A percentile compares a stretch with the other conserved stretches of the same genome.
phyloP scores from a whole-genome alignment of 37 sponge, comb jelly and placozoan genomes.

The Dysidea cf. avara region DNA sequence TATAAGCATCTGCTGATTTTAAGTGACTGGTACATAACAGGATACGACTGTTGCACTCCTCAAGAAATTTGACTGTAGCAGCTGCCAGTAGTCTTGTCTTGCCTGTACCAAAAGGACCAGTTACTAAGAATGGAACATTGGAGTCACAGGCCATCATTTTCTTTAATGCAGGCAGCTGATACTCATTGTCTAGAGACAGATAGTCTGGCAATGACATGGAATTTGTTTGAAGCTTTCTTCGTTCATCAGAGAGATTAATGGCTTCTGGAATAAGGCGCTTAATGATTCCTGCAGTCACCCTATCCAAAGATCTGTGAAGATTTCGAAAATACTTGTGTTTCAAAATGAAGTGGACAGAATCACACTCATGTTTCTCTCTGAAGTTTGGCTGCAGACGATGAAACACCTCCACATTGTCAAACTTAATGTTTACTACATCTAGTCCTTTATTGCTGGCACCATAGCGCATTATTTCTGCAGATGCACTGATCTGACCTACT shows the following conservation, averaged over 20 bases:
- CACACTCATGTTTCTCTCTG: no score
- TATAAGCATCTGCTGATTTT: slow-evolving; percentile 15
- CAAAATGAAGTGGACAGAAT: slow-evolving; percentile 11
- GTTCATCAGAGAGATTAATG: no score
- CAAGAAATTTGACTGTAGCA: slow-evolving; percentile 4
- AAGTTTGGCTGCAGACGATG: no score
- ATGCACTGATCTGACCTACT: no score
- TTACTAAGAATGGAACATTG: slow-evolving; percentile 25
- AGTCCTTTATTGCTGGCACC: no score
- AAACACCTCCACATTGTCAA: no score
- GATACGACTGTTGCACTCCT: neutral
- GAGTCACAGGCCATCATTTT: slow-evolving; percentile 13
- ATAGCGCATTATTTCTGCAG: no score
- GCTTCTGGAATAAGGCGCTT: slow-evolving; percentile 12
- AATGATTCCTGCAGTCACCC: neutral
- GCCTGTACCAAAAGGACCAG: slow-evolving; percentile 62
- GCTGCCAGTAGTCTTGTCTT: slow-evolving; percentile 39
- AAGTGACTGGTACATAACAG: slow-evolving; percentile 43
- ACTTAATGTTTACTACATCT: no score
- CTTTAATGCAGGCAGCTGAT: slow-evolving; percentile 28
- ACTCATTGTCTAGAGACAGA: slow-evolving; percentile 24
- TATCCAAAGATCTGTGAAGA: slow-evolving; percentile 26
- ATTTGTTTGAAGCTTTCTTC: neutral
- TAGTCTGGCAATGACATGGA: neutral
- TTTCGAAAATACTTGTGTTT: slow-evolving; percentile 23